phyloP scores from a whole-genome alignment of 2,113 vertebrate species.

The Lathamus discolor region DNA sequence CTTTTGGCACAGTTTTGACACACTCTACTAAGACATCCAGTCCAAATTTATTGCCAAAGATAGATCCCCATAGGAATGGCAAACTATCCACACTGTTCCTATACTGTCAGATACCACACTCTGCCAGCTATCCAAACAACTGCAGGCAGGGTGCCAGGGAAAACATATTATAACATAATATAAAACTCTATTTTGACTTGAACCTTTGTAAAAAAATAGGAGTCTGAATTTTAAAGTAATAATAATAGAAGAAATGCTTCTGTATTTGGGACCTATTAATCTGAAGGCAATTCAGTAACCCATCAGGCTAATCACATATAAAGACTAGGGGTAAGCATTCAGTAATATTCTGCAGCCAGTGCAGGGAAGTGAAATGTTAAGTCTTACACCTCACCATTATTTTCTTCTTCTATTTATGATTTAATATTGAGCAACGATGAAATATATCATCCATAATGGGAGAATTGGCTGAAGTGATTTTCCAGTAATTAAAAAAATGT shows the following conservation, averaged over 20 bases:
- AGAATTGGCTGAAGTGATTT: slow-evolving; percentile 43
- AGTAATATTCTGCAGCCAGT: neutral
- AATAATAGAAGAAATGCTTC: slow-evolving; percentile 57
- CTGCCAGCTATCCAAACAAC: slow-evolving; percentile 60
- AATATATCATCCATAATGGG: slow-evolving; percentile 13
- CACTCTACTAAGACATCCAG: slow-evolving; percentile 39
- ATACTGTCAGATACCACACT: slow-evolving; percentile 14
- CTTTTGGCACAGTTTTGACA: slow-evolving; percentile 64
- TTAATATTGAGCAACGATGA: slow-evolving; percentile 8
- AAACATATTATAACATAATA: slow-evolving; percentile 59
- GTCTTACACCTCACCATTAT: neutral
- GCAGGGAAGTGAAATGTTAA: neutral
- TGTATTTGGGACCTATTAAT: slow-evolving; percentile 16
- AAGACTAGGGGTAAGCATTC: neutral
- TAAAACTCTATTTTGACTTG: slow-evolving; percentile 53
- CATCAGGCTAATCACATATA: slow-evolving; percentile 23
- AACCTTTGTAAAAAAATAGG: slow-evolving; percentile 39
- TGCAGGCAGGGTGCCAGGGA: slow-evolving; percentile 42
- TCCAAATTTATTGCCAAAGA: slow-evolving; percentile 61
- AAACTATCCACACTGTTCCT: slow-evolving; percentile 19
- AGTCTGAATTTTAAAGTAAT: slow-evolving; percentile 38
- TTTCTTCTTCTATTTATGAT: slow-evolving; percentile 18
- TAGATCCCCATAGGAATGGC: slow-evolving; percentile 38
- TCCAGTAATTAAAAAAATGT: slow-evolving; percentile 57
- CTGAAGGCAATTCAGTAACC: slow-evolving; percentile 33